A percentile compares a stretch with the other conserved stretches of the same genome.
Conservation (phyloP, 2,888 invertebrate genomes). For the Ligdia adustata region DNA sequence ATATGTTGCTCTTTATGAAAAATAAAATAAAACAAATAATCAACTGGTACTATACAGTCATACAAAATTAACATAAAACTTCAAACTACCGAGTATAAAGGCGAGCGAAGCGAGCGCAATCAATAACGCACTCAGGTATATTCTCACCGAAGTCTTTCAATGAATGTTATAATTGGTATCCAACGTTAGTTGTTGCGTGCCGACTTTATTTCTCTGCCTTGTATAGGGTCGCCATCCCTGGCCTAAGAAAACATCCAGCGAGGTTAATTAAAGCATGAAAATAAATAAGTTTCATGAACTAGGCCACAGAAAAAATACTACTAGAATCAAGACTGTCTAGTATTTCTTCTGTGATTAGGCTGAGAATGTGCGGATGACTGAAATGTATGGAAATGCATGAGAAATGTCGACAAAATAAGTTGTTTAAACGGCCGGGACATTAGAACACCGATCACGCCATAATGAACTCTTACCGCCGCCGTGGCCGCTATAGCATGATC, state of each 20-base stretch:
- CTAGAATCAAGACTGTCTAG: too few relatives aligned
- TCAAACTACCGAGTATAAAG: slow-evolving; percentile 11
- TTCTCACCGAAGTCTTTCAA: slow-evolving; percentile 18
- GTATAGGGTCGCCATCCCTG: slow-evolving; percentile 22
- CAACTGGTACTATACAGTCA: slow-evolving; percentile 1
- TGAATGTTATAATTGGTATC: slow-evolving; percentile 25
- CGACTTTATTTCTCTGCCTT: slow-evolving; percentile 23
- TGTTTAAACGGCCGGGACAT: too few relatives aligned
- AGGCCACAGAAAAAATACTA: neutral
- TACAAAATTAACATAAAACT: slow-evolving; percentile 1
- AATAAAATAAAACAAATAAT: slow-evolving; percentile 1
- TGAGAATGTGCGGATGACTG: neutral
- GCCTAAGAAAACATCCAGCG: slow-evolving; percentile 18
- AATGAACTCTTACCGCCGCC: too few relatives aligned
- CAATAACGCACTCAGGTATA: slow-evolving; percentile 1
- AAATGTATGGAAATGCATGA: too few relatives aligned
- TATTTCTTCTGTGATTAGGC: too few relatives aligned
- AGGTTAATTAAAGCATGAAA: slow-evolving; percentile 7
- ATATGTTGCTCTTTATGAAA: slow-evolving; percentile 1
- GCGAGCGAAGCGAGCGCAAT: slow-evolving; percentile 28
- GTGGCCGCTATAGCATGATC: too few relatives aligned
- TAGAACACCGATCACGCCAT: too few relatives aligned
- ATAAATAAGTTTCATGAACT: too few relatives aligned
- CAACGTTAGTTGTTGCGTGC: slow-evolving; percentile 22
- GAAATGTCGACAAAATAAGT: too few relatives aligned